These are phyloP conservation scores for Crypturellus undulatus DNA, from an alignment of 2,113 vertebrate genomes.

Conservation along the genomic window DNA sequence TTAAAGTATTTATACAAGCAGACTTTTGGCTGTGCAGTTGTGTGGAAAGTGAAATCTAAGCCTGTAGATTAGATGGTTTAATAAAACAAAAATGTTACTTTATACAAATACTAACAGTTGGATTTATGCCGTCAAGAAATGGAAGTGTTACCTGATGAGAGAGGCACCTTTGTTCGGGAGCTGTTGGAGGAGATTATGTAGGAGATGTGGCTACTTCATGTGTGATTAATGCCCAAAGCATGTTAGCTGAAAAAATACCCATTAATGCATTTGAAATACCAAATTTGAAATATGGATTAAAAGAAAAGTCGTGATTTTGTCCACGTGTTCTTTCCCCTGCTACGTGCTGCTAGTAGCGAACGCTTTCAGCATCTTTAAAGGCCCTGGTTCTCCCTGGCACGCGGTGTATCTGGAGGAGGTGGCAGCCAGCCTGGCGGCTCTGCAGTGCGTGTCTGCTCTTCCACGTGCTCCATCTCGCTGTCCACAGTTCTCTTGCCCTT, in stretches of 20 bases:
- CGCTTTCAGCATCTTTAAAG: background rate
- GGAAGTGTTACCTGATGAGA: background rate
- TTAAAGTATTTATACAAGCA: background rate
- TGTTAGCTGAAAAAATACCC: background rate
- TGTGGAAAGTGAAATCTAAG: background rate
- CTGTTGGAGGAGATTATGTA: background rate
- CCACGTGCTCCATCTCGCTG: accelerated
- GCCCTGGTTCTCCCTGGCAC: background rate
- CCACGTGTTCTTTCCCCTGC: too few species aligned
- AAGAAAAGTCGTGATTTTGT: background rate
- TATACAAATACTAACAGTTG: background rate
- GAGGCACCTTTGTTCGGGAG: too few species aligned
- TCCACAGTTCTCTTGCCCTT: background rate
- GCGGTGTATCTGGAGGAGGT: background rate
- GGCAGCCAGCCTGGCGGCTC: background rate
- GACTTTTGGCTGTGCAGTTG: background rate
- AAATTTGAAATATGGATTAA: background rate
- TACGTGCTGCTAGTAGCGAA: background rate
- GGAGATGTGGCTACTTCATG: accelerated
- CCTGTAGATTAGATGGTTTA: background rate
- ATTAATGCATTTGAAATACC: background rate
- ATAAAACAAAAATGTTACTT: background rate
- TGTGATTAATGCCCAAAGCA: background rate
- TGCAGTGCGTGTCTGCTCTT: background rate
- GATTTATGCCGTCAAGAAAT: background rate